phyloP scores from a whole-genome alignment of 2,113 vertebrate genomes.

The Hyaena hyaena region DNA sequence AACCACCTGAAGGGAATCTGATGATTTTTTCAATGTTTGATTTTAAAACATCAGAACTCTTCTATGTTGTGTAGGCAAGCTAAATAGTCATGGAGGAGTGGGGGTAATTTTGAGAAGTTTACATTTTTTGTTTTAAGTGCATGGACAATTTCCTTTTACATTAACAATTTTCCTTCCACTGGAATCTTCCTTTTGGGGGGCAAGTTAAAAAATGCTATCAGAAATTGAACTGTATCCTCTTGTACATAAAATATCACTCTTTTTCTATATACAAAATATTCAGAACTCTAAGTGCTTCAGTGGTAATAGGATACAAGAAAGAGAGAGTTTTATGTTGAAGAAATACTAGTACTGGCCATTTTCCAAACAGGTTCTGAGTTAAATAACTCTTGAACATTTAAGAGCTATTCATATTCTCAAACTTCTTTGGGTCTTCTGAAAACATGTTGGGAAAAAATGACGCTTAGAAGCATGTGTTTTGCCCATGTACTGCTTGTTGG shows the following conservation, averaged over 20 bases:
- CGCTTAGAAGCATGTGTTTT: background rate
- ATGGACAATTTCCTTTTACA: background rate
- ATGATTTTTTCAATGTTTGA: slow-evolving; percentile 7
- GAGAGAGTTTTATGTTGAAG: background rate
- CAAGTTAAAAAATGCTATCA: slow-evolving; percentile 8
- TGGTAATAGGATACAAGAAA: slow-evolving; percentile 18
- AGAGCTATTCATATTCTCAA: background rate
- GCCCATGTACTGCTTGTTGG: background rate
- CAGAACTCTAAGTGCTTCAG: background rate
- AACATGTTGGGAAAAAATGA: background rate
- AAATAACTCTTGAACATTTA: background rate
- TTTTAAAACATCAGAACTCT: slow-evolving; percentile 6
- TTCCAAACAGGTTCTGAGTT: slow-evolving; percentile 24
- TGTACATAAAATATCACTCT: background rate
- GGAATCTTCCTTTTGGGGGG: background rate
- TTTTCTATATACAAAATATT: slow-evolving; percentile 1
- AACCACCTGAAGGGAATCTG: background rate
- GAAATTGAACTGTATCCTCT: background rate
- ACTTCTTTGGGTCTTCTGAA: background rate
- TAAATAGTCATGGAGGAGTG: background rate
- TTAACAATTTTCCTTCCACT: background rate
- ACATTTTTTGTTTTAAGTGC: background rate
- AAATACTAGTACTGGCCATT: slow-evolving; percentile 22
- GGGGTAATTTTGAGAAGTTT: background rate
- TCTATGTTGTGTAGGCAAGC: background rate